These are phyloP conservation scores for Copidosoma aretas DNA, from an alignment of 2,888 invertebrate species.

Conservation along the genomic window DNA sequence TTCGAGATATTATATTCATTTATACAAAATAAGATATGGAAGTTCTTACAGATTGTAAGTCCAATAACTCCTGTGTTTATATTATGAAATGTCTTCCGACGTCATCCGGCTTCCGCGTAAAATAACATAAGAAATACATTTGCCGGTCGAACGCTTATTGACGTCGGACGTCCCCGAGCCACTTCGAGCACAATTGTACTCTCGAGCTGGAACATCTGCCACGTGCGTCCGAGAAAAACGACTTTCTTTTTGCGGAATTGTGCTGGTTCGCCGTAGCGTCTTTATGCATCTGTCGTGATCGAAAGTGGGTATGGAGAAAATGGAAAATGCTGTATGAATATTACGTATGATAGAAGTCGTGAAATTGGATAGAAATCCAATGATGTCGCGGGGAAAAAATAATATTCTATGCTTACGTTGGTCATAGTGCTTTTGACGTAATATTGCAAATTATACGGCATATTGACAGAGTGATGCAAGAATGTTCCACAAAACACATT, in stretches of 20 bases:
- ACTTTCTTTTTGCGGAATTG: neutral
- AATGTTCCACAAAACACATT: no score
- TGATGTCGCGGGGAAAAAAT: slow-evolving; percentile 21
- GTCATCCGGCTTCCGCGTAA: neutral
- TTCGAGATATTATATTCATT: no score
- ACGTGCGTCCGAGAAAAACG: neutral
- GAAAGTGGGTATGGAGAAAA: neutral
- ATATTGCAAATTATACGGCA: no score
- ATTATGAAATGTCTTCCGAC: no score
- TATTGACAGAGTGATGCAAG: no score
- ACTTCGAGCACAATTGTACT: slow-evolving; percentile 5
- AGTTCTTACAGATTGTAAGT: no score
- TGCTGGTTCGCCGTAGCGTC: neutral
- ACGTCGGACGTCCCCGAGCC: neutral
- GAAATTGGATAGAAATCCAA: slow-evolving; percentile 36
- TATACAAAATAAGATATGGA: no score
- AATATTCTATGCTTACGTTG: neutral
- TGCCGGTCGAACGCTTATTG: slow-evolving; percentile 1
- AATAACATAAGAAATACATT: slow-evolving; percentile 2
- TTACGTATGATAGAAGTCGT: neutral
- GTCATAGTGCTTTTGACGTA: no score
- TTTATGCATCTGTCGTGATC: neutral
- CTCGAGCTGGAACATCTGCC: slow-evolving; percentile 11
- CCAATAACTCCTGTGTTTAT: no score
- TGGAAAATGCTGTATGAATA: neutral